phyloP scores from a whole-genome alignment of 2,888 invertebrate species.

The Metopia argyrocephala region DNA sequence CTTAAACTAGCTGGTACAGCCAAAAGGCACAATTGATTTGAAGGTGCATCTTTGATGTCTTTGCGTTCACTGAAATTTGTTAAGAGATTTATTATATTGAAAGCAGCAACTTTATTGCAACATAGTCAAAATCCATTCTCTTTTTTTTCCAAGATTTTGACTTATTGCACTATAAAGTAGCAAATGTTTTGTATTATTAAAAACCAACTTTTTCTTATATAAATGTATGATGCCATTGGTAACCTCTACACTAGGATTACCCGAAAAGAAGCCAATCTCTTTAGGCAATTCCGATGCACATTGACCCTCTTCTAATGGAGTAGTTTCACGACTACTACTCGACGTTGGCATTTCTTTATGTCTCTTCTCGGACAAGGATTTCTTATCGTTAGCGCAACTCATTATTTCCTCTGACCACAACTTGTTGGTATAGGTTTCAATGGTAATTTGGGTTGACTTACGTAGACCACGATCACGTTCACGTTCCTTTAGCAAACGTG shows the following conservation, averaged over 20 bases:
- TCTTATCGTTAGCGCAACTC: conserved; percentile 24
- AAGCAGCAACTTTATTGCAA: neutral
- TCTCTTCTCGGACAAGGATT: conserved; percentile 45
- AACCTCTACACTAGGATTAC: conserved; percentile 97
- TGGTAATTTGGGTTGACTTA: conserved; percentile 85
- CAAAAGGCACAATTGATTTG: conserved; percentile 91
- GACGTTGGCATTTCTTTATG: conserved; percentile 64
- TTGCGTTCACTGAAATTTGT: conserved; percentile 83
- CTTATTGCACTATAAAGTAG: no score
- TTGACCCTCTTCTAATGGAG: conserved; percentile 76
- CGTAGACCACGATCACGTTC: conserved; percentile 82
- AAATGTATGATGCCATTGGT: conserved; percentile 98
- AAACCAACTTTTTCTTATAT: conserved; percentile 94
- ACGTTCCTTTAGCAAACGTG: conserved; percentile 79
- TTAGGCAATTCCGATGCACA: conserved; percentile 77
- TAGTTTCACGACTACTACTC: conserved; percentile 82
- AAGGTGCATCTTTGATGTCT: conserved; percentile 84
- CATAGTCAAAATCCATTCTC: no score
- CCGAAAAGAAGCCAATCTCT: conserved; percentile 91
- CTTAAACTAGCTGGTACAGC: conserved; percentile 94
- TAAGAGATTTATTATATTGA: no score
- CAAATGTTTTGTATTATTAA: no score
- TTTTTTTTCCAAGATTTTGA: no score
- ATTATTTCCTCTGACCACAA: conserved; percentile 67
- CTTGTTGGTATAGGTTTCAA: conserved; percentile 88